Evolutionary conservation across 2,797 vertebrate species (phyloP).

Genomic region (Gymnopithys bicolor): DNA sequence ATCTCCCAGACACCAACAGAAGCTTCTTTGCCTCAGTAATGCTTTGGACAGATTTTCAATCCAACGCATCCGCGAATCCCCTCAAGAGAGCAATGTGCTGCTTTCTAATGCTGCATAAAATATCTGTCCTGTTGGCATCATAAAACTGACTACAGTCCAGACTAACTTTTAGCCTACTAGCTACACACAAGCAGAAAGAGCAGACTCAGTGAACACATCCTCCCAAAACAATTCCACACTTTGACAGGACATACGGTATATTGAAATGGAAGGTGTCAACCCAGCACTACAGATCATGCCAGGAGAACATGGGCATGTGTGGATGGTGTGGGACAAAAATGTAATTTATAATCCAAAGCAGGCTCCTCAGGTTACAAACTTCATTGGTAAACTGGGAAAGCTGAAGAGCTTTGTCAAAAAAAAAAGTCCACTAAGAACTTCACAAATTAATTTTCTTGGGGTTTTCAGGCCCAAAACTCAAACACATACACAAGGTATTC

Average conservation of each 20-base stretch:
- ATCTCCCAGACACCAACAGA: neutral
- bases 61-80: neutral
- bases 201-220: neutral
- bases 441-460: neutral
- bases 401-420: neutral
- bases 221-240: neutral
- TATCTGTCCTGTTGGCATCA: neutral
- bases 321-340: fast-evolving
- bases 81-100: neutral
- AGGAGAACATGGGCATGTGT: neutral
- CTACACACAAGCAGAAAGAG: neutral
- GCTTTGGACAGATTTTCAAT: neutral
- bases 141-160: neutral
- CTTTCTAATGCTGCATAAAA: neutral
- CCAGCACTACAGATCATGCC: neutral
- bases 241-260: neutral
- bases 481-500: neutral
- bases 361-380: neutral
- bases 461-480: neutral
- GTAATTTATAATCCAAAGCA: neutral
- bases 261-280: neutral
- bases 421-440: neutral
- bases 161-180: neutral
- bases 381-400: neutral
- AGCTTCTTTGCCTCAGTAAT: neutral